These are phyloP conservation scores for Cotesia chilonis DNA, from an alignment of 1,140 invertebrate genomes.

Conservation along the genomic window DNA sequence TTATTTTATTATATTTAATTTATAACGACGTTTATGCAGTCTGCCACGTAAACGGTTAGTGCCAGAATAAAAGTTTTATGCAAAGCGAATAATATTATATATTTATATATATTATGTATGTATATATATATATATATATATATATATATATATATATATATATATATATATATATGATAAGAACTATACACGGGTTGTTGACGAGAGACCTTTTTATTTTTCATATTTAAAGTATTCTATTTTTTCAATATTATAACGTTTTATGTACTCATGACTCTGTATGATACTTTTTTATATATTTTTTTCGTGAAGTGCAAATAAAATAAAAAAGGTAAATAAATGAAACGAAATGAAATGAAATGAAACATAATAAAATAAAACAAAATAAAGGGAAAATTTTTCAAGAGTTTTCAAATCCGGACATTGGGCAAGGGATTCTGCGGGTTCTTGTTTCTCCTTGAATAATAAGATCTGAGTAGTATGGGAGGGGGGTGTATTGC, in stretches of 20 bases:
- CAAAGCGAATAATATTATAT: no score
- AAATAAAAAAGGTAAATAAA: constrained; percentile 3
- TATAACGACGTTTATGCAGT: no score
- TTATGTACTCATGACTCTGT: background rate
- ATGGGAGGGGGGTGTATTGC: background rate
- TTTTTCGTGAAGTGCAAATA: background rate
- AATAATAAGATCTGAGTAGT: constrained; percentile 7
- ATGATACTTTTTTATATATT: background rate
- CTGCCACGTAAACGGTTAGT: no score
- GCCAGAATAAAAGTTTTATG: no score
- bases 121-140: no score
- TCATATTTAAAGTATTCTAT: no score
- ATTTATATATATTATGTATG: no score
- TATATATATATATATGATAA: no score
- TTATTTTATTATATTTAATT: background rate
- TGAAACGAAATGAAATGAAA: constrained; percentile 23
- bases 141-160: no score
- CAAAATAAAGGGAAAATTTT: constrained; percentile 21
- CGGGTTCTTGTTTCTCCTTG: background rate
- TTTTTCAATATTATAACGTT: background rate
- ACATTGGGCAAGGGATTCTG: constrained; percentile 30
- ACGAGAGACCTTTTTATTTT: no score
- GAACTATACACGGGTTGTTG: no score
- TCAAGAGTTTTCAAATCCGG: constrained; percentile 29
- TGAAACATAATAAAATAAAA: constrained; percentile 29